phyloP scores from a whole-genome alignment of 2,888 invertebrate species.

The Caenorhabditis panamensis region DNA sequence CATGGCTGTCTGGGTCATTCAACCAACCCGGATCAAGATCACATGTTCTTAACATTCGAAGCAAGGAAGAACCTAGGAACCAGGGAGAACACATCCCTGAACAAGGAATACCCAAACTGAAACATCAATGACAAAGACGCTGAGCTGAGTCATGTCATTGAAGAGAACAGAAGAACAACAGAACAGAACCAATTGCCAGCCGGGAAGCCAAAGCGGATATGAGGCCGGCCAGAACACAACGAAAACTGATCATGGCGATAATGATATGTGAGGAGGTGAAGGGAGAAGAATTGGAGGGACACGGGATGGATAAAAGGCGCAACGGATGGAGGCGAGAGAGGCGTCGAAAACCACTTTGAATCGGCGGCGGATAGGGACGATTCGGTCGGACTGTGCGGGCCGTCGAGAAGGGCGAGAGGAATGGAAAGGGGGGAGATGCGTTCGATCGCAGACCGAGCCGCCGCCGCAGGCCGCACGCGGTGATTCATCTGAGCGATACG shows the following conservation, averaged over 20 bases:
- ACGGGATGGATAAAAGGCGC: conserved; percentile 20
- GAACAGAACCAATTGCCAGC: too few species aligned
- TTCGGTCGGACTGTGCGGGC: conserved; percentile 14
- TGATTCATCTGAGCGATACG: conserved; percentile 52
- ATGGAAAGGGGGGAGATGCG: conserved; percentile 22
- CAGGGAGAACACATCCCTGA: too few species aligned
- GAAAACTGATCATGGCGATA: conserved; percentile 6
- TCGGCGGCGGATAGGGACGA: conserved; percentile 11
- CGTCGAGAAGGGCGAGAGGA: conserved; percentile 22
- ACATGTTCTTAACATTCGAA: background rate
- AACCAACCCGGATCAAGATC: too few species aligned
- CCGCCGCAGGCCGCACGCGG: conserved; percentile 25
- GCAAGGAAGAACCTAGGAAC: too few species aligned
- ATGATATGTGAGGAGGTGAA: background rate
- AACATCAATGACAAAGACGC: too few species aligned
- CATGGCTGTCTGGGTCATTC: background rate
- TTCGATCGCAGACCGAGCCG: conserved; percentile 39
- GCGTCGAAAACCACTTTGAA: conserved; percentile 50
- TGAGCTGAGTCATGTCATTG: too few species aligned
- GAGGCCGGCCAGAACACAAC: background rate
- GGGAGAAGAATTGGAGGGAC: background rate
- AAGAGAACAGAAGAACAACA: too few species aligned
- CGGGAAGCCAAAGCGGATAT: background rate
- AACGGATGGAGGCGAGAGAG: conserved; percentile 13
- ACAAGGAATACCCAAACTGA: too few species aligned